These are phyloP conservation scores for Arrhamphus sclerolepis DNA, from an alignment of 2,797 vertebrate genomes.

Conservation along the genomic window DNA sequence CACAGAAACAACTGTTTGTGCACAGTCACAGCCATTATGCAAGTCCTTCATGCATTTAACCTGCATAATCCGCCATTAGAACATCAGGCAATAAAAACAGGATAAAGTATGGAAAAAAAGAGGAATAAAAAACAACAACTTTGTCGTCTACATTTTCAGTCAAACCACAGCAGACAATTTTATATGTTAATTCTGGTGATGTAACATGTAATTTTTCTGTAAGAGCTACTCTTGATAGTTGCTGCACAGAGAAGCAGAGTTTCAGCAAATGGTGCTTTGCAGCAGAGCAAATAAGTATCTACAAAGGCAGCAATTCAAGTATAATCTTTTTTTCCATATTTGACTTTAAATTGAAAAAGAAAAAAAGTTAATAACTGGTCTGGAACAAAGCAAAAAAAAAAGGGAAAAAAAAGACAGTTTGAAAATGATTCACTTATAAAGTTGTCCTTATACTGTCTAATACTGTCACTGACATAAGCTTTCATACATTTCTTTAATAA, in stretches of 20 bases:
- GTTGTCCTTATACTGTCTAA: neutral
- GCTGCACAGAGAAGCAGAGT: constrained; percentile 15
- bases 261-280: constrained; percentile 22
- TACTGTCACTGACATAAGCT: constrained; percentile 2
- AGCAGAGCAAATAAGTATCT: neutral
- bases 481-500: neutral
- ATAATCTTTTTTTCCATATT: neutral
- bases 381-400: neutral
- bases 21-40: constrained; percentile 35
- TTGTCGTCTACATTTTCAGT: constrained; percentile 1
- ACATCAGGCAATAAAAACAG: constrained; percentile 38
- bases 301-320: constrained; percentile 13
- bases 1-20: constrained; percentile 27
- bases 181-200: constrained; percentile 61
- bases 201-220: constrained; percentile 37
- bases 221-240: constrained; percentile 21
- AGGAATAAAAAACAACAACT: constrained; percentile 21
- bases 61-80: constrained; percentile 57
- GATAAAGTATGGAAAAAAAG: constrained; percentile 25
- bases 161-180: constrained; percentile 39
- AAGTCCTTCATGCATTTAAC: constrained; percentile 58
- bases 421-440: neutral
- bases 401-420: neutral
- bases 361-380: neutral
- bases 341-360: constrained; percentile 1